These are phyloP conservation scores for Thyatira batis DNA, from an alignment of 2,888 invertebrate genomes.

Conservation along the genomic window DNA sequence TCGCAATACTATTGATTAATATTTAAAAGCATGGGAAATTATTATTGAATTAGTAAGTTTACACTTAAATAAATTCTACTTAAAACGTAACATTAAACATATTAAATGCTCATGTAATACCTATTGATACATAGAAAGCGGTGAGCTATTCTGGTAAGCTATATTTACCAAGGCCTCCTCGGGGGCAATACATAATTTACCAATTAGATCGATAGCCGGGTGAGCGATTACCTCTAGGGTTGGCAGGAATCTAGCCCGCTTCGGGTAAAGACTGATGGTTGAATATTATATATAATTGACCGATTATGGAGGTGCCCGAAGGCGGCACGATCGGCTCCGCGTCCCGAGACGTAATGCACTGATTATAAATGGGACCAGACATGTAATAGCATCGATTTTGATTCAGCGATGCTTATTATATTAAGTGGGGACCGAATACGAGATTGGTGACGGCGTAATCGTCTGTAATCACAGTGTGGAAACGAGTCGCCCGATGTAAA, in stretches of 20 bases:
- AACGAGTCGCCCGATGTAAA: constrained; percentile 30
- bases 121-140: not conserved
- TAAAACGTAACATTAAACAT: too few relatives aligned
- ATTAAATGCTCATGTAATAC: too few relatives aligned
- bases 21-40: too few relatives aligned
- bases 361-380: constrained; percentile 77
- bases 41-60: too few relatives aligned
- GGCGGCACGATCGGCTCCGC: constrained; percentile 36
- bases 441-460: constrained; percentile 78
- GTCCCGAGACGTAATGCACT: constrained; percentile 63
- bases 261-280: constrained; percentile 76
- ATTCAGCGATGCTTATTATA: constrained; percentile 79
- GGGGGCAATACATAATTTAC: constrained; percentile 60
- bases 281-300: constrained; percentile 80
- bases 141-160: not conserved
- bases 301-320: constrained; percentile 69
- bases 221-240: constrained; percentile 56
- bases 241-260: constrained; percentile 58
- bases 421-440: constrained; percentile 76
- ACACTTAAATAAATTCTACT: too few relatives aligned
- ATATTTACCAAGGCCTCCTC: constrained; percentile 15
- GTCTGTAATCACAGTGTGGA: constrained; percentile 68
- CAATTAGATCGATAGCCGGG: constrained; percentile 73
- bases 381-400: constrained; percentile 79
- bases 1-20: too few relatives aligned